These are phyloP conservation scores for Pangasius macronema DNA, from an alignment of 2,797 vertebrate genomes.

Conservation along the genomic window DNA sequence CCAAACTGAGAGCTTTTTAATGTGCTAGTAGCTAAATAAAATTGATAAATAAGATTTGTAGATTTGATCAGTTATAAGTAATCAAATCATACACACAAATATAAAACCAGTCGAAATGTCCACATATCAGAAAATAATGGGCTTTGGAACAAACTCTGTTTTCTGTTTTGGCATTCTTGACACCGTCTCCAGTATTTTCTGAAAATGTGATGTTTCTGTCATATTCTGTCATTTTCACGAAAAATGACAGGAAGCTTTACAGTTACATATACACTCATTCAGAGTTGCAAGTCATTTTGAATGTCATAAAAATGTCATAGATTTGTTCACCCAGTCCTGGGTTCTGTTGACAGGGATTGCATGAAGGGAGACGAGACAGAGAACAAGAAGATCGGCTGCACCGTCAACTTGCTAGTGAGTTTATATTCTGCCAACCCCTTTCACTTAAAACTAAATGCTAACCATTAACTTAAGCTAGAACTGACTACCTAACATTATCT, in stretches of 20 bases:
- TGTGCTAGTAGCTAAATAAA: not conserved
- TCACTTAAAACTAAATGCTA: not conserved
- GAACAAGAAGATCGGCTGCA: conserved; percentile 97
- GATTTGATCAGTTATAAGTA: not conserved
- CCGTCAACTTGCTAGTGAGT: conserved; percentile 95
- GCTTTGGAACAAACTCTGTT: not conserved
- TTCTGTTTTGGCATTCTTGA: not conserved
- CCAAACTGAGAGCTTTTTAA: not conserved
- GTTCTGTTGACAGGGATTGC: conserved; percentile 83
- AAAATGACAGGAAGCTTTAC: not conserved
- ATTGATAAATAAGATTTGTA: not conserved
- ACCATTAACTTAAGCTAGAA: not conserved
- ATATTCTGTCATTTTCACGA: not conserved
- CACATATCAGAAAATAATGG: not conserved
- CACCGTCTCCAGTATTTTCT: not conserved
- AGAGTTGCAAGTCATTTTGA: not conserved
- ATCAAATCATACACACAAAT: not conserved
- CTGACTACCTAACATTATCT: not conserved
- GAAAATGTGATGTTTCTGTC: not conserved
- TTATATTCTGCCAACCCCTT: not conserved
- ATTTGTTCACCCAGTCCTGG: not conserved
- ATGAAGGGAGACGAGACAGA: conserved; percentile 99
- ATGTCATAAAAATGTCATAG: not conserved
- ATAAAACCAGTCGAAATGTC: not conserved
- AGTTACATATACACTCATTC: not conserved